A percentile compares a stretch with the other conserved stretches of the same genome.
These are phyloP conservation scores for Ellobius talpinus DNA, from an alignment of 2,113 vertebrate genomes.

Conservation along the genomic window DNA sequence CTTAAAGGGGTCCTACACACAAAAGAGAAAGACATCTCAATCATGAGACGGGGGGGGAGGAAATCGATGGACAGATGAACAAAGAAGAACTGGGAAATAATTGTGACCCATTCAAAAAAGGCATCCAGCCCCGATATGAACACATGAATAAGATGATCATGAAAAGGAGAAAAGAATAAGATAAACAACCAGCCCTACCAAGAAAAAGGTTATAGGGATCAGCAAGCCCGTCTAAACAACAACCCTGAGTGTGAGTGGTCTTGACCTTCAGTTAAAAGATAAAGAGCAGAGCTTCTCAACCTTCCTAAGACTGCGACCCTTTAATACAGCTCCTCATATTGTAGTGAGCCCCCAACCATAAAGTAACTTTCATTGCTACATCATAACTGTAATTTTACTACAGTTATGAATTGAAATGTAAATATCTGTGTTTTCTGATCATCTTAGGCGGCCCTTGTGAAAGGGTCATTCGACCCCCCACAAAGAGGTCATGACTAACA, in stretches of 20 bases:
- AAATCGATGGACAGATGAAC: neutral
- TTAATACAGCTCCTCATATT: too few species aligned
- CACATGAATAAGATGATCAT: neutral
- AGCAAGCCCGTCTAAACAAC: neutral
- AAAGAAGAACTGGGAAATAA: neutral
- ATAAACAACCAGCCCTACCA: neutral
- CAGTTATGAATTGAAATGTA: too few species aligned
- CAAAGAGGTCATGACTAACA: neutral
- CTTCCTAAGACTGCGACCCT: too few species aligned
- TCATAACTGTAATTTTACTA: too few species aligned
- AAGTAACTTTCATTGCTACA: too few species aligned
- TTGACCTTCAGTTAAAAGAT: neutral
- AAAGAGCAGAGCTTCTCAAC: neutral
- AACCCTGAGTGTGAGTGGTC: neutral
- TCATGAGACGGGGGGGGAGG: too few species aligned
- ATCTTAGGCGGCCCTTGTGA: too few species aligned
- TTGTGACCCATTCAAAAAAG: neutral
- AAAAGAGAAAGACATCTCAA: neutral
- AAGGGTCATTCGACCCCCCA: too few species aligned
- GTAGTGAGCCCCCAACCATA: too few species aligned
- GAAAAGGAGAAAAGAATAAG: neutral
- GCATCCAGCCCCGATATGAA: neutral
- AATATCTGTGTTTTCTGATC: too few species aligned
- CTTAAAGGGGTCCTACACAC: neutral
- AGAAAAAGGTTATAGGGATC: neutral